Evolutionary conservation across 2,797 vertebrate species (phyloP).

Genomic region (Merluccius polli): DNA sequence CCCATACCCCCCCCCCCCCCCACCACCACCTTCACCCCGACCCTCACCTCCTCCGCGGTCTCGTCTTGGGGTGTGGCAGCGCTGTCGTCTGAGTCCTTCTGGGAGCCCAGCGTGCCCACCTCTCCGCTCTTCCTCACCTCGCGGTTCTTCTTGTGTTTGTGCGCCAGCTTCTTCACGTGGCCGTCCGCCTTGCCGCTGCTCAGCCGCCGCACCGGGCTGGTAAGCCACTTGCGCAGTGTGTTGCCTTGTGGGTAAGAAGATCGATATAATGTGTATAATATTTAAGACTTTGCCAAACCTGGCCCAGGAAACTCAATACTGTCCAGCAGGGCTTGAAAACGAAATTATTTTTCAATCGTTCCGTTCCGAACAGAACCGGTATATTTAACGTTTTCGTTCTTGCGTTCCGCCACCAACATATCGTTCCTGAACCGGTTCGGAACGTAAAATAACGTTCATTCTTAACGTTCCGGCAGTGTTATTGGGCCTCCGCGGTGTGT

Average conservation of each 20-base stretch:
- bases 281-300: no score
- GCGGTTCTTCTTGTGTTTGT: constrained; percentile 96
- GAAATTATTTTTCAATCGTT: no score
- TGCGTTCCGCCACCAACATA: no score
- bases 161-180: constrained; percentile 94
- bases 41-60: constrained; percentile 89
- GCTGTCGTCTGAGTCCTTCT: constrained; percentile 96
- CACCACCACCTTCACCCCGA: not conserved
- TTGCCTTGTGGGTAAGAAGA: constrained; percentile 68
- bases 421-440: no score
- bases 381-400: no score
- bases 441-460: no score
- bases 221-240: constrained; percentile 96
- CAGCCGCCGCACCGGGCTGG: constrained; percentile 92
- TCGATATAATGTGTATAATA: no score
- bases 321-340: no score
- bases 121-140: constrained; percentile 93
- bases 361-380: no score
- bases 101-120: constrained; percentile 73
- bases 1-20: not conserved
- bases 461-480: no score
- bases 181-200: constrained; percentile 97
- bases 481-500: no score
- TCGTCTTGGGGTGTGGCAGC: constrained; percentile 96
- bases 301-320: no score